Evolutionary conservation across 2,888 invertebrate species (phyloP), one percentile per base, ranked within the genome.

Genomic region (Campopleginae sp.): DNA sequence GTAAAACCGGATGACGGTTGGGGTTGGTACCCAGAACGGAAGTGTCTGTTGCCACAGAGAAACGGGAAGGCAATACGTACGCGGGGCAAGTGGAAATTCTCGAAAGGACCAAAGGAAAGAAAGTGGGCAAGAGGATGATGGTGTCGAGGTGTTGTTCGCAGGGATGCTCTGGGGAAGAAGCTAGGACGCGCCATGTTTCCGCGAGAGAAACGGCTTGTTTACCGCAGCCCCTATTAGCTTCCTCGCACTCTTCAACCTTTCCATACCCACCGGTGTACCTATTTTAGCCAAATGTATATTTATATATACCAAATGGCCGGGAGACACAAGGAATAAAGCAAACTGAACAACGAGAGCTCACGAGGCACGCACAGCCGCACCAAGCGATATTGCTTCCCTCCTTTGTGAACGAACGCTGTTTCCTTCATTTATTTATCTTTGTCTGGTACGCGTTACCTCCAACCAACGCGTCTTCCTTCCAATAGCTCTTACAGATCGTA

Each of bases 401-500:
- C 91, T 92, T 90, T 92, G 89, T 90, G 87, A 87, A 78, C 87
- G 82, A 86, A 84, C 88, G 87, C 87, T 90, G 90, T 92, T 92
- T 92, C 89, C 90, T 91, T 89, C 90, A 89, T 91, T 92, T 92
- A 92, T 92, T 92, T 92, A 91, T 92, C 92, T 92, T 90, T 88
- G 89, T 89, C 90, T 88, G 88, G 75, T 27, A 14, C 85, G 82
- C 86, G 86, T 82, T 71, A 76, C 80, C 81, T 77, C 86, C 66
- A 71, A 63, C 84, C 83, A 58, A 58, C 80, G 80, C 70, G 51
- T 81, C 81, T 86, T 84, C 82, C 82, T 80, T 86, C 78, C 80
- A 48, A 77, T 78, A 51, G 54, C 66, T 82, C 65, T 82, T 61
- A 80, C 79, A 72, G 66, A 77, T 68, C 48, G 33, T 58, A 77